Evolutionary conservation across 2,888 invertebrate genomes (phyloP), one percentile per base, ranked within the genome.

Genomic region (Apodemia duryi): DNA sequence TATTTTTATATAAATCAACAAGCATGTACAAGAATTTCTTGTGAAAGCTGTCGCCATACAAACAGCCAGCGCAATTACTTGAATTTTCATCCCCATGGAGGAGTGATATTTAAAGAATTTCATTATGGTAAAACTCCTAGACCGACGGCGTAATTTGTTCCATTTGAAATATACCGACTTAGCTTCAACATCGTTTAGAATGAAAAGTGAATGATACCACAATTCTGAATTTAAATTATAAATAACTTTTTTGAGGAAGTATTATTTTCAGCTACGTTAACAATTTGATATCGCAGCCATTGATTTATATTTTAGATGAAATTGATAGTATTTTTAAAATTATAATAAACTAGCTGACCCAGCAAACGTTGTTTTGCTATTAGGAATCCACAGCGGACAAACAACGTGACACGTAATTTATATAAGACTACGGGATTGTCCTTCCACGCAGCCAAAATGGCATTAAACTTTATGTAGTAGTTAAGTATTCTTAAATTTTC

Each of bases 61-160:
- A 77, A 75, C 75, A 73, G 66, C 74, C 74, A 74, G 75, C 77
- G 79, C 80, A 84, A 84, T 86, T 83, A 86, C 79, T 81, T 80
- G 80, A 85, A 88, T 86, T 87, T 85, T 83, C 88, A 86, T 85
- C 79, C 79, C 79, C 63, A 64, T 29, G 63, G 57, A 64, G 57
- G 54, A 57, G 77, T 70, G 83, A 83, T 86, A 85, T 88, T 86
- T 87, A 76, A 87, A 85, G 89, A 91, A 91, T 91, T 91, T 90
- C 86, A 91, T 91, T 90, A 88, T 80, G 81, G 81, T 78, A 77
- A 84, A 85, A 83, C 83, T 85, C 80, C 76, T 82, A 80, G 81
- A 80, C 74, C 75, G 73, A 75, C 77, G 80, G 76, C 68, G 83
- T 85, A 84, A 87, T 86, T 85, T 79, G 82, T 85, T 87, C 77